Base-by-base conservation (phyloP, 2,797 vertebrate genomes). In the Arnoldichthys spilopterus region DNA sequence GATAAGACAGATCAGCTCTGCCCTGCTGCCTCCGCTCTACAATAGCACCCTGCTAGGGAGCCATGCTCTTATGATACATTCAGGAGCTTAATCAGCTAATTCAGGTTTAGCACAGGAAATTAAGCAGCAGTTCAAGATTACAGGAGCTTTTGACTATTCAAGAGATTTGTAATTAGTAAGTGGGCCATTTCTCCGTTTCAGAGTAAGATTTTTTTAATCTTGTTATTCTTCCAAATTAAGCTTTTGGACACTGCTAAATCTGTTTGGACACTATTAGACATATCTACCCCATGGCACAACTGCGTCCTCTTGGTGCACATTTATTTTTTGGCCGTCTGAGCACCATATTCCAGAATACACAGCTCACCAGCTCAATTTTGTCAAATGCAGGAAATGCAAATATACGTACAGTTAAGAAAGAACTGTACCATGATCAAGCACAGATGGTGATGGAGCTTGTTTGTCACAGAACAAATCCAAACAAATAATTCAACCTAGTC, bases 121-220 rank as follows among this genome's bases (percentile, higher is more conserved):
- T 83, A 89, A 91, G 85, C 83, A 84, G 84, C 89, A 85, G 86
- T 89, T 84, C 85, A 91, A 90, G 89, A 92, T 91, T 91, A 91
- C 82, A 84, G 82, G 70, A 83, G 87, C 80, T 89, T 82, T 71
- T 86, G 87, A 91, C 86, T 92, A 90, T 89, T 88, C 90, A 91
- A 85, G 85, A 89, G 90, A 93, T 93, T 91, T 91, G 82, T 88
- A 90, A 92, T 93, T 90, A 90, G 86, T 85, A 88, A 87, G 82
- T 87, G 88, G 85, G 87, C 81, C 85, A 84, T 89, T 89, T 92
- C 85, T 87, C 70, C 85, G 86, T 87, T 90, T 83, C 84, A 89
- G 86, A 87, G 78, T 84, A 90, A 89, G 90, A 88, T 86, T 89
- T 83, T 47, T 53, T 85, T 92, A 91, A 93, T 90, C 90, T 88